Conservation (phyloP, 1,140 invertebrate species). For the Lethocerus indicus region DNA sequence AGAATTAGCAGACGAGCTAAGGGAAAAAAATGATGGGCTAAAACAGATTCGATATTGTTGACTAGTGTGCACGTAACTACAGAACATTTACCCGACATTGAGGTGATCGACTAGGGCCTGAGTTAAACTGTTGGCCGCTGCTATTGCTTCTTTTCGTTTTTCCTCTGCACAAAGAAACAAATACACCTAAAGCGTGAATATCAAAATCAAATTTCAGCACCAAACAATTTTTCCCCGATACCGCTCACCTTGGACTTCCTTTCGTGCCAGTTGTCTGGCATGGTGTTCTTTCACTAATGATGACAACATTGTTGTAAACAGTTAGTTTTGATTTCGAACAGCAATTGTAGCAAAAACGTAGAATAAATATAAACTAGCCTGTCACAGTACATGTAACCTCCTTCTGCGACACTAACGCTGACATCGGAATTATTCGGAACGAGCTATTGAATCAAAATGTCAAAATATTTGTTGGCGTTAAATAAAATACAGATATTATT, state of each 20-base stretch:
- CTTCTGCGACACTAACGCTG: too few relatives aligned
- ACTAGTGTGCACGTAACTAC: too few relatives aligned
- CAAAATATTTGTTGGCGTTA: too few relatives aligned
- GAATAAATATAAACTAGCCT: too few relatives aligned
- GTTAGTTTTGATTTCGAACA: too few relatives aligned
- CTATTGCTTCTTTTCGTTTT: slow-evolving; percentile 82
- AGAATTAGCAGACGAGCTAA: not conserved
- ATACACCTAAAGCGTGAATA: not conserved
- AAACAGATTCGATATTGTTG: too few relatives aligned
- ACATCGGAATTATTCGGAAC: too few relatives aligned
- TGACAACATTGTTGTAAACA: slow-evolving; percentile 48
- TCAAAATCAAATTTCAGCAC: not conserved
- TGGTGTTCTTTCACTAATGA: slow-evolving; percentile 79
- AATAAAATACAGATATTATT: too few relatives aligned
- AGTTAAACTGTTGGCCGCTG: slow-evolving; percentile 78
- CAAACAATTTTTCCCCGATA: not conserved
- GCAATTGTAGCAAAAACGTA: too few relatives aligned
- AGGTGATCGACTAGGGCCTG: slow-evolving; percentile 90
- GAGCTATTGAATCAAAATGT: too few relatives aligned
- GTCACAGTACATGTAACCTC: too few relatives aligned
- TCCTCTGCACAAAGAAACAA: slow-evolving; percentile 44
- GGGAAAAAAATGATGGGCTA: too few relatives aligned
- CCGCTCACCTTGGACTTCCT: slow-evolving; percentile 62
- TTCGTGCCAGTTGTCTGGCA: slow-evolving; percentile 49
- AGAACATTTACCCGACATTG: slow-evolving; percentile 93